Percentiles rank a stretch among this genome's conserved stretches.
phyloP scores from a whole-genome alignment of 1,140 invertebrate species.

The Lasioglossum baleicum region DNA sequence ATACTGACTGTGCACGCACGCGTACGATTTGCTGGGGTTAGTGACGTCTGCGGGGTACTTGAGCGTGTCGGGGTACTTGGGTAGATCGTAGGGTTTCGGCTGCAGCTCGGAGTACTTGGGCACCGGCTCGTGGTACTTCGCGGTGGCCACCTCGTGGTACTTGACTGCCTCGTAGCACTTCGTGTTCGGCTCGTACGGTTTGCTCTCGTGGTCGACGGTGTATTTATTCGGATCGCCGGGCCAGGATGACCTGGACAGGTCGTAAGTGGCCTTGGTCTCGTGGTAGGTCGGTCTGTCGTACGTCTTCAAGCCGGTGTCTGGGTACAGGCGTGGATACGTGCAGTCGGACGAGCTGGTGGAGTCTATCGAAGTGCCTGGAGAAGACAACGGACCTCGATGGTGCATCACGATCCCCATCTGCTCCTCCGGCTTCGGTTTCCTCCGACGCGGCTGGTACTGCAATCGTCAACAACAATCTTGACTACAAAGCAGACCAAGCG shows the following conservation, averaged over 20 bases:
- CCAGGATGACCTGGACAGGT: slow-evolving; percentile 60
- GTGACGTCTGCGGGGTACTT: slow-evolving; percentile 67
- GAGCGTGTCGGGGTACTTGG: slow-evolving; percentile 67
- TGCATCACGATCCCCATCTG: slow-evolving; percentile 69
- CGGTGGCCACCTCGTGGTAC: slow-evolving; percentile 45
- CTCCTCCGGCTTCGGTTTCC: slow-evolving; percentile 76
- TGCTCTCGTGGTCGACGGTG: slow-evolving; percentile 60
- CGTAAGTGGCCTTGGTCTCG: slow-evolving; percentile 65
- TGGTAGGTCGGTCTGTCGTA: slow-evolving; percentile 71
- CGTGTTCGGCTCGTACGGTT: slow-evolving; percentile 52
- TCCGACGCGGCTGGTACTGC: slow-evolving; percentile 76
- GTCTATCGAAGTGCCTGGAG: slow-evolving; percentile 46
- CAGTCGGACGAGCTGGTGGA: slow-evolving; percentile 68
- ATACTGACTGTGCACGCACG: slow-evolving; percentile 73
- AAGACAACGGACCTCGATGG: slow-evolving; percentile 46
- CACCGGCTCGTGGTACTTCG: slow-evolving; percentile 48
- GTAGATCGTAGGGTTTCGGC: slow-evolving; percentile 67
- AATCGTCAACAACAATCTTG: slow-evolving; percentile 17
- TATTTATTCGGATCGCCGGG: slow-evolving; percentile 63
- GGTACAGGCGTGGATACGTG: slow-evolving; percentile 69
- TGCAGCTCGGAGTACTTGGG: slow-evolving; percentile 67
- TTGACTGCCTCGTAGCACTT: slow-evolving; percentile 66
- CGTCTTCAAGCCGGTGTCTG: slow-evolving; percentile 57
- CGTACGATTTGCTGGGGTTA: slow-evolving; percentile 63
- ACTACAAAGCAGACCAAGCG: no score